These are phyloP conservation scores for Antheraea mylitta DNA, from an alignment of 1,140 invertebrate species.

Conservation along the genomic window DNA sequence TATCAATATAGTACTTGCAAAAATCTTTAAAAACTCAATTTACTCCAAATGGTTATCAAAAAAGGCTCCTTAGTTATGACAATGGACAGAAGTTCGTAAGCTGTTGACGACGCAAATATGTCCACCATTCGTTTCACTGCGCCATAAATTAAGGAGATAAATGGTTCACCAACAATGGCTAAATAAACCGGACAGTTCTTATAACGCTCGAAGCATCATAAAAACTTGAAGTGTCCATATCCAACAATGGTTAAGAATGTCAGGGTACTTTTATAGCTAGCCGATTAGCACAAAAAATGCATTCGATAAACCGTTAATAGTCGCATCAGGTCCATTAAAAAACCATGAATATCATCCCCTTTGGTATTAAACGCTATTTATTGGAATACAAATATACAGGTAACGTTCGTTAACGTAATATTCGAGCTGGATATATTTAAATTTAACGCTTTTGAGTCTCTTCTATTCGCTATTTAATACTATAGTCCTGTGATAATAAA, in stretches of 20 bases:
- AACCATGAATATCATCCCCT: slow-evolving; percentile 1
- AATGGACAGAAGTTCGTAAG: slow-evolving; percentile 36
- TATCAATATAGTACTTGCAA: background rate
- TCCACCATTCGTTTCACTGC: slow-evolving; percentile 62
- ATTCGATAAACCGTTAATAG: slow-evolving; percentile 35
- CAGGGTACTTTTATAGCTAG: slow-evolving; percentile 53
- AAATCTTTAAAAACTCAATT: background rate
- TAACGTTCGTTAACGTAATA: slow-evolving; percentile 1
- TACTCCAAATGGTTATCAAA: background rate
- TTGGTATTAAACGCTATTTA: background rate
- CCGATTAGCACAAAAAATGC: slow-evolving; percentile 52
- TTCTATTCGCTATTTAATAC: background rate
- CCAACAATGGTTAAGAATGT: slow-evolving; percentile 47
- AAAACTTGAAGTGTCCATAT: slow-evolving; percentile 34
- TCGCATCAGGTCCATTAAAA: slow-evolving; percentile 36
- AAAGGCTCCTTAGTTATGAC: slow-evolving; percentile 21
- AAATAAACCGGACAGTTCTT: slow-evolving; percentile 66
- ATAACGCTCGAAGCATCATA: slow-evolving; percentile 48
- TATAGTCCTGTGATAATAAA: background rate
- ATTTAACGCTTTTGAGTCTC: background rate
- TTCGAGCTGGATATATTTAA: slow-evolving; percentile 16
- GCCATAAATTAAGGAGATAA: slow-evolving; percentile 75
- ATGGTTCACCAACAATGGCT: slow-evolving; percentile 69
- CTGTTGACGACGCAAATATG: slow-evolving; percentile 58
- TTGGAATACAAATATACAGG: slow-evolving; percentile 1